Evolutionary conservation across 2,797 vertebrate species (phyloP).

Genomic region (Rhinoraja longicauda): DNA sequence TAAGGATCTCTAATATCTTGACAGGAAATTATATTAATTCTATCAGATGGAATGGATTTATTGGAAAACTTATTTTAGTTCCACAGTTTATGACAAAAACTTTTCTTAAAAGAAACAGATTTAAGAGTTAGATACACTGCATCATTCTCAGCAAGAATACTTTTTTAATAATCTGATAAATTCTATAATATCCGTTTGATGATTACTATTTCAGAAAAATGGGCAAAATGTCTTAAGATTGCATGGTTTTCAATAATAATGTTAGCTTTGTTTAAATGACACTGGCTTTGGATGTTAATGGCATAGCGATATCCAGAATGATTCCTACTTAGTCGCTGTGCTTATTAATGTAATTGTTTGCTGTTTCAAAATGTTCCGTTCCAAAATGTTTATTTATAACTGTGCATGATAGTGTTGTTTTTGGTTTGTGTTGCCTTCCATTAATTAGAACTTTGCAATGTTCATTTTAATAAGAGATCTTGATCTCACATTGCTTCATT

Average conservation of each 20-base stretch:
- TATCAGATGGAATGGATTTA: neutral
- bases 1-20: neutral
- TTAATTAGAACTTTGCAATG: neutral
- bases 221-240: neutral
- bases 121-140: neutral
- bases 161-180: slow-evolving; percentile 14
- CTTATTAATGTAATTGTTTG: neutral
- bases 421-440: neutral
- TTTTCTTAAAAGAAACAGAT: neutral
- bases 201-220: neutral
- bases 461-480: neutral
- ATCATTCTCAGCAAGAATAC: neutral
- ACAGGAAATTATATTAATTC: slow-evolving; percentile 7
- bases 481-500: neutral
- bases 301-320: neutral
- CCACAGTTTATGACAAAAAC: neutral
- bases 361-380: neutral
- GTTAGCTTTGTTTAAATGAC: neutral
- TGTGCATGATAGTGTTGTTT: neutral
- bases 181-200: neutral
- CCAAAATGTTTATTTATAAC: neutral
- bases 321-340: neutral
- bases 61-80: neutral
- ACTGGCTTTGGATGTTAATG: neutral
- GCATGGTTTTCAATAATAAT: neutral